Conservation (phyloP, 2,797 vertebrate genomes). For the Microtus californicus region DNA sequence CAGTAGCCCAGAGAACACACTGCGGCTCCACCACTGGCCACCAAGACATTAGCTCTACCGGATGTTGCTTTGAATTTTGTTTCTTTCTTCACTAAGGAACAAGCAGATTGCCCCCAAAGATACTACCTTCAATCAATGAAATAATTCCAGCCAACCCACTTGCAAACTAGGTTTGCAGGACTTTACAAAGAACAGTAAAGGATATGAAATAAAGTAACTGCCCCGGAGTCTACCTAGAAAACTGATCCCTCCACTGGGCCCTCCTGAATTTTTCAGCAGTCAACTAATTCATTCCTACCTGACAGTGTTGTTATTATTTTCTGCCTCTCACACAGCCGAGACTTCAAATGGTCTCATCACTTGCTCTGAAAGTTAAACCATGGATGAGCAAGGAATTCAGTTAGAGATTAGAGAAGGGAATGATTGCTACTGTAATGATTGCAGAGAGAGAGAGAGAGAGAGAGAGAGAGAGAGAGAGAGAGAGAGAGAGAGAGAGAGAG, state of each 20-base stretch:
- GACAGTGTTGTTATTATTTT: not conserved
- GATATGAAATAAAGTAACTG: conserved; percentile 64
- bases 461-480: too few relatives aligned
- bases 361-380: not conserved
- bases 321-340: conserved; percentile 2
- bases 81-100: not conserved
- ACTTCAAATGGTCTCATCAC: not conserved
- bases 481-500: not conserved
- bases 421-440: not conserved
- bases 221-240: conserved; percentile 42
- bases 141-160: not conserved
- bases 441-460: not conserved
- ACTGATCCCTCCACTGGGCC: conserved; percentile 60
- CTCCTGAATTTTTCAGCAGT: conserved; percentile 79
- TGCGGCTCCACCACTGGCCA: not conserved
- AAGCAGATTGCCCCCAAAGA: not conserved
- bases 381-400: not conserved
- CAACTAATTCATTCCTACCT: conserved; percentile 46
- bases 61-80: conserved; percentile 26
- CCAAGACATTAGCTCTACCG: not conserved
- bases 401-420: not conserved
- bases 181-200: conserved; percentile 59
- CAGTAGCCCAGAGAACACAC: not conserved
- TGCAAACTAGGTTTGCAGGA: conserved; percentile 32
- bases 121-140: not conserved